Percentiles rank a stretch among this genome's conserved stretches.
phyloP scores from a whole-genome alignment of 2,888 invertebrate genomes.

The Myathropa florea region DNA sequence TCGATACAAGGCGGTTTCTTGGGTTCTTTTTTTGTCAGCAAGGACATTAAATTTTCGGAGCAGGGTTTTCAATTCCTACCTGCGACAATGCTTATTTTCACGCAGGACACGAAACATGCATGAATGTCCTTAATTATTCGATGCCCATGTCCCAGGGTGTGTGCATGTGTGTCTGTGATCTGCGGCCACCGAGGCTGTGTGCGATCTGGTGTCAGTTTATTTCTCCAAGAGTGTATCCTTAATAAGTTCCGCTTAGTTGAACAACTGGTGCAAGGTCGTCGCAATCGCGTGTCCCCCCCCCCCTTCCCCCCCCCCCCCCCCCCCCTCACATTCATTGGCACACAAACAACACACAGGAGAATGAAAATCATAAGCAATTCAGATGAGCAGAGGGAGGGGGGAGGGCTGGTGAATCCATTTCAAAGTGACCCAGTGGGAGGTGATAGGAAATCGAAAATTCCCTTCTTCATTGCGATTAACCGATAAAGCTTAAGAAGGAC shows the following conservation, averaged over 20 bases:
- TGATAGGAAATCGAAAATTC: constrained; percentile 28
- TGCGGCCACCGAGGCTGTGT: too few relatives aligned
- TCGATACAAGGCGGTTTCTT: neutral
- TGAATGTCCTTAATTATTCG: neutral
- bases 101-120: neutral
- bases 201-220: neutral
- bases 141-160: neutral
- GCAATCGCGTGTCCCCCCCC: neutral
- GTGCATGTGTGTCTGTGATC: too few relatives aligned
- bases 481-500: constrained; percentile 38
- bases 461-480: constrained; percentile 28
- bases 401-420: neutral
- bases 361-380: neutral
- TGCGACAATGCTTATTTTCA: neutral
- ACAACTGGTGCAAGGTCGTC: neutral
- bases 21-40: neutral
- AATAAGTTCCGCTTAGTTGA: neutral
- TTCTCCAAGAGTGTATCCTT: neutral
- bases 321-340: neutral
- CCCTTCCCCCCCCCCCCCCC: neutral
- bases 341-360: constrained; percentile 12
- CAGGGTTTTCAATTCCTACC: neutral
- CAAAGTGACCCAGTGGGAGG: neutral
- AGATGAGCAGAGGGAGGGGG: neutral
- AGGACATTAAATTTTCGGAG: neutral